Base-by-base conservation (phyloP, 1,140 invertebrate genomes). In the Euglossa dilemma region DNA sequence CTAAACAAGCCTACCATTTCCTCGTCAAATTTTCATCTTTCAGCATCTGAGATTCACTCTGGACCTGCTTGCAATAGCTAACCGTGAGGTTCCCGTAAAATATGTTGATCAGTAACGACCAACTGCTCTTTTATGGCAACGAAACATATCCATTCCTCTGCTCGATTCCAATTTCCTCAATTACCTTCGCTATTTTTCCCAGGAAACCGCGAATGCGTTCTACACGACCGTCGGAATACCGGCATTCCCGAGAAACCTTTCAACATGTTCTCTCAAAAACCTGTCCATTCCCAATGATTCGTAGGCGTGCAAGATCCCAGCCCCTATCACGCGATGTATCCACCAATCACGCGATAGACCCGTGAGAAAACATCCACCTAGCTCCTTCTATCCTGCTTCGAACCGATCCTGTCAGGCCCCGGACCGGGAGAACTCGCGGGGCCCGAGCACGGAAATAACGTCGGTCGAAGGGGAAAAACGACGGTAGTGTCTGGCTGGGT, bases 321-420 rank as follows among this genome's bases (percentile, higher is more conserved):
- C 23, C 84, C 16, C 63, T 59, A 71, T 59, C 54, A 74, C 66
- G 84, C 83, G 59, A 72, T 56, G n/a, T 59, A 20, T 66, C 23
- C 28, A 16, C 57, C 77, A 86, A 81, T 86, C 85, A 67, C 64
- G 85, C 83, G 80, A 86, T 80, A 80, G 76, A 81, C 57, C 66
- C 77, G 77, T 85, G 84, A 72, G 71, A 86, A 78, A 85, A 80
- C 52, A 61, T 85, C 52, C 64, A 20, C 71, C 63, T 45, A 36
- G 43, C 47, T 20, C 56, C 50, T 23, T 18, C 6, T 11, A 50
- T 43, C 0, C 50, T 36, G 28, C 6, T 18, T 54, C 25, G 6
- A 36, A 28, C 54, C 69, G n/a, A 67, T 45, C 36, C 12, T 14
- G 16, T 5, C 43, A 20, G 1, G 45, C 6, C 6, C 14, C 0